A percentile compares a stretch with the other conserved stretches of the same genome.
phyloP scores from a whole-genome alignment of 2,888 invertebrate species.

The Petrolisthes manimaculis region DNA sequence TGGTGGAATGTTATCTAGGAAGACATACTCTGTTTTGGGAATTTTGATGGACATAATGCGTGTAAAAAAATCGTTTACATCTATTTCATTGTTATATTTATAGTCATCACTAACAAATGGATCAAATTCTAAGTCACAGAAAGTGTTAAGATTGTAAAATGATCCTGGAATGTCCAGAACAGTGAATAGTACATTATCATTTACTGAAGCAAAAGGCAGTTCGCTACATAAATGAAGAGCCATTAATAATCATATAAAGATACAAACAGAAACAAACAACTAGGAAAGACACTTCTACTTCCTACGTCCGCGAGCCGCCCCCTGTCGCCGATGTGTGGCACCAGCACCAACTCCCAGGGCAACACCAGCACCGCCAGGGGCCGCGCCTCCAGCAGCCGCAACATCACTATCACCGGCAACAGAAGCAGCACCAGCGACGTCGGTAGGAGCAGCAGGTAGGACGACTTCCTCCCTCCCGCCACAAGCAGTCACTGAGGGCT shows the following conservation, averaged over 20 bases:
- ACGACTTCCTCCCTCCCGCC: neutral
- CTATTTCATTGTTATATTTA: no score
- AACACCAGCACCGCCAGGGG: slow-evolving; percentile 5
- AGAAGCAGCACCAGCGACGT: neutral
- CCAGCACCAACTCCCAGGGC: neutral
- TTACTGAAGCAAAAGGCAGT: no score
- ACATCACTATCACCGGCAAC: neutral
- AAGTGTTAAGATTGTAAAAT: no score
- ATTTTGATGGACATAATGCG: no score
- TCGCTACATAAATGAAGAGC: neutral
- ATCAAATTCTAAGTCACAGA: no score
- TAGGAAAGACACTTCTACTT: neutral
- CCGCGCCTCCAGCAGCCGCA: neutral
- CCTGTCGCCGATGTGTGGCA: slow-evolving; percentile 1
- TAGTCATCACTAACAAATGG: no score
- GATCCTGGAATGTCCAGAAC: no score
- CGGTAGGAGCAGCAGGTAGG: neutral
- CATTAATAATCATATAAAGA: neutral
- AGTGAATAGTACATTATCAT: no score
- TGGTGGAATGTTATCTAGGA: no score
- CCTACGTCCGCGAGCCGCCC: neutral
- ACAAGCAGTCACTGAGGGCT: neutral
- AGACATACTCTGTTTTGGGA: no score
- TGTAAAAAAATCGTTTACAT: no score
- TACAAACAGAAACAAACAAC: neutral